A percentile compares a stretch with the other conserved stretches of the same genome.
phyloP scores from a whole-genome alignment of 2,113 vertebrate species.

The Semicossyphus pulcher region DNA sequence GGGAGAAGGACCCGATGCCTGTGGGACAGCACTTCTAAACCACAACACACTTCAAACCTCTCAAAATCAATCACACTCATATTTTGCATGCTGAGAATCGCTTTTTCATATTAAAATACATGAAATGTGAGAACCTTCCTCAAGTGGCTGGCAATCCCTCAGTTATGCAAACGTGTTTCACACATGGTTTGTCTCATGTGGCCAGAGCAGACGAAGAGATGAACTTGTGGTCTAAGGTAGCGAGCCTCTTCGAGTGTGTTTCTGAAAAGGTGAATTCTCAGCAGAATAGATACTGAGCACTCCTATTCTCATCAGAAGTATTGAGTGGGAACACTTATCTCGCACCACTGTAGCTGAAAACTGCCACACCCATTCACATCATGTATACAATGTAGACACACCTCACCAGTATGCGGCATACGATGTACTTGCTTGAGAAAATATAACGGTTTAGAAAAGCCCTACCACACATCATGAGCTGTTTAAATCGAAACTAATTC shows the following conservation, averaged over 20 bases:
- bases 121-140: not conserved
- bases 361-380: constrained; percentile 7
- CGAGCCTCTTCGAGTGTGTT: not conserved
- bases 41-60: constrained; percentile 44
- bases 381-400: not conserved
- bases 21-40: constrained; percentile 33
- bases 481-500: not conserved
- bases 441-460: not conserved
- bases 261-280: constrained; percentile 50
- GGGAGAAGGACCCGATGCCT: not conserved
- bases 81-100: constrained; percentile 33
- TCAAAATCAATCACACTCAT: constrained; percentile 27
- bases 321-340: not conserved
- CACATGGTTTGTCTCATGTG: not conserved
- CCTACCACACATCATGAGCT: not conserved
- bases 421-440: not conserved
- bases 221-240: not conserved
- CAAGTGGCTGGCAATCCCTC: not conserved
- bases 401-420: not conserved
- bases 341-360: constrained; percentile 9
- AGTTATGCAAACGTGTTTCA: not conserved
- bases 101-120: too few relatives aligned
- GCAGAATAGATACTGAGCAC: constrained; percentile 8
- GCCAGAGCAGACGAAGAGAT: not conserved
- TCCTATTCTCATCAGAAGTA: not conserved